Evolutionary conservation across 2,888 invertebrate species (phyloP), one percentile per base, ranked within the genome.

Genomic region (Rhynchonema sp.): DNA sequence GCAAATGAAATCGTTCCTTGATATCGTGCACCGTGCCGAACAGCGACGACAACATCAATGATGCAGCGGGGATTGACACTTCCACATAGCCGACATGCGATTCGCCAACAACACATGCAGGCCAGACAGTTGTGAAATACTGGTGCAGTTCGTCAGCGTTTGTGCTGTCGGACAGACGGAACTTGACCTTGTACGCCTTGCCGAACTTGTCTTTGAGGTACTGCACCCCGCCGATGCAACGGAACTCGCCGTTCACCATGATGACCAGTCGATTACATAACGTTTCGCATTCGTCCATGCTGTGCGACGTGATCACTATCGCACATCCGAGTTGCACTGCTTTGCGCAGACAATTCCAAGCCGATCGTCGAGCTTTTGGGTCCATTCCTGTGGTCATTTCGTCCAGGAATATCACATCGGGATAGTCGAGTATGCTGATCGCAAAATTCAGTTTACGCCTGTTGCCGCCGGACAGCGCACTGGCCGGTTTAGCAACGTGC

Each of bases 341-440:
- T 26, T 23, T 46, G 27, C 28, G 56, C 49, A 60, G 38, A 27
- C 49, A 52, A 3, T 9, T 27, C 80, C 81, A 81, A 27, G 81
- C 68, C 66, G 79, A 79, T 55, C 79, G 68, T 63, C 84, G 79
- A 0, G 84, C 81, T 60, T 62, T 62, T 38, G 63, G 63, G 29
- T 63, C 63, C 63, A 62, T 62, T 22, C 59, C 60, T 2, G 60
- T 60, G 29, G 60, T 56, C 60, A 52, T 56, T 75, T 88, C 88
- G 72, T 88, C 87, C 60, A 88, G 77, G 67, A 88, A 84, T 66
- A 88, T 83, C 60, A 59, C 56, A 79, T 86, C 86, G 1, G 87
- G 87, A 74, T 86, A 84, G 0, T 87, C 87, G 65, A 87, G 85
- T 55, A 87, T 81, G 0, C 87, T 87, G 63, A 87, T 85, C 30